phyloP scores from a whole-genome alignment of 1,140 invertebrate genomes.

The Nephotettix cincticeps region DNA sequence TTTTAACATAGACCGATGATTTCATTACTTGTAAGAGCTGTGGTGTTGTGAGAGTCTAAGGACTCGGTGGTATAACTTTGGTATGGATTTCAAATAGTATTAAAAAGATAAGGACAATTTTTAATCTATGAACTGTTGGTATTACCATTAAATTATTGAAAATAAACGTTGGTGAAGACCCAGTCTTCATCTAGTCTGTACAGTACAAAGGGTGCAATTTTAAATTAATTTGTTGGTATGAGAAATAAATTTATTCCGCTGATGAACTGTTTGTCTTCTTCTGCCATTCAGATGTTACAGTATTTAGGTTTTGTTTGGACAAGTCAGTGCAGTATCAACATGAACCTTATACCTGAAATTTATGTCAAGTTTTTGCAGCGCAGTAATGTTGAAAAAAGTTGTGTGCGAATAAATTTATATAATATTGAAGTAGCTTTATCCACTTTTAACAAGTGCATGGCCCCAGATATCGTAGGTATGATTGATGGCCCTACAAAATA shows the following conservation, averaged over 20 bases:
- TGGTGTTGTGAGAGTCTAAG: not conserved
- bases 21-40: not conserved
- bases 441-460: too few species aligned
- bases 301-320: too few species aligned
- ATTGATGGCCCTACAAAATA: too few species aligned
- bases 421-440: too few species aligned
- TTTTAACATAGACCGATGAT: not conserved
- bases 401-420: too few species aligned
- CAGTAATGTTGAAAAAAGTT: too few species aligned
- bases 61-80: not conserved
- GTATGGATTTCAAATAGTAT: not conserved
- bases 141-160: slow-evolving; percentile 7
- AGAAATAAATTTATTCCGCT: slow-evolving; percentile 16
- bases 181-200: slow-evolving; percentile 14
- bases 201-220: slow-evolving; percentile 21
- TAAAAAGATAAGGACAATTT: not conserved
- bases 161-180: not conserved
- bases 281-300: too few species aligned
- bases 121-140: not conserved
- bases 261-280: not conserved
- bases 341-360: too few species aligned
- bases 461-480: too few species aligned
- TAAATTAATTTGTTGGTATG: slow-evolving; percentile 19
- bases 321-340: too few species aligned
- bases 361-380: too few species aligned